These are phyloP conservation scores for Andricus grossulariae DNA, from an alignment of 1,140 invertebrate genomes.

Conservation along the genomic window DNA sequence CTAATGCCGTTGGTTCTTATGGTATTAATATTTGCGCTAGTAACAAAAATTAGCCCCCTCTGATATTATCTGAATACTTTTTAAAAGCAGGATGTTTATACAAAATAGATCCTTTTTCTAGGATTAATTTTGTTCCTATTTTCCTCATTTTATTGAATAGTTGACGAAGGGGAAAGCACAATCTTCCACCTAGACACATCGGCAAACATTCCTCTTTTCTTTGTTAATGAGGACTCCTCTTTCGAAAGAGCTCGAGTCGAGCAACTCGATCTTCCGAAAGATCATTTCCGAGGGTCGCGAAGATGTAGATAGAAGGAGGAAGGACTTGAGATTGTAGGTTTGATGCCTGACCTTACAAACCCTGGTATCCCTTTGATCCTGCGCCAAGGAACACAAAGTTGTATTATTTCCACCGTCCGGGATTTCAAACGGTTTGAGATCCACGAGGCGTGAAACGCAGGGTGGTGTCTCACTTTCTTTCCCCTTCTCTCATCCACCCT, in stretches of 20 bases:
- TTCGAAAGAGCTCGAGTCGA: slow-evolving; percentile 45
- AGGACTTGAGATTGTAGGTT: slow-evolving; percentile 60
- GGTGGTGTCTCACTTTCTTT: slow-evolving; percentile 55
- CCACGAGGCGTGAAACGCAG: slow-evolving; percentile 69
- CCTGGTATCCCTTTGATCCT: slow-evolving; percentile 68
- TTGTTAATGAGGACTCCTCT: slow-evolving; percentile 44
- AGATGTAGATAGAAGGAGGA: slow-evolving; percentile 57
- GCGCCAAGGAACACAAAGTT: slow-evolving; percentile 71
- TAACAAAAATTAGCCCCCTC: too few species aligned
- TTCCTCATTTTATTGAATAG: neutral
- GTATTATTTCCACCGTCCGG: slow-evolving; percentile 72
- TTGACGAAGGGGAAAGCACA: neutral
- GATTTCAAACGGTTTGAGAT: slow-evolving; percentile 69
- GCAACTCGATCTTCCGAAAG: slow-evolving; percentile 53
- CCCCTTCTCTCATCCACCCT: slow-evolving; percentile 23
- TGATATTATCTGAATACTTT: too few species aligned
- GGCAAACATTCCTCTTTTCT: slow-evolving; percentile 36
- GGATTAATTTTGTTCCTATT: neutral
- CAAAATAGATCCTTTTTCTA: too few species aligned
- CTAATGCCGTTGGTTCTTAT: too few species aligned
- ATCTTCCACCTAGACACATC: slow-evolving; percentile 29
- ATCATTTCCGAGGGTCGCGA: slow-evolving; percentile 50
- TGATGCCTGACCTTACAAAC: slow-evolving; percentile 46
- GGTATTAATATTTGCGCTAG: too few species aligned
- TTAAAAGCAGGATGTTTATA: too few species aligned